Evolutionary conservation across 2,797 vertebrate species (phyloP).

Genomic region (Rhinatrema bivittatum): DNA sequence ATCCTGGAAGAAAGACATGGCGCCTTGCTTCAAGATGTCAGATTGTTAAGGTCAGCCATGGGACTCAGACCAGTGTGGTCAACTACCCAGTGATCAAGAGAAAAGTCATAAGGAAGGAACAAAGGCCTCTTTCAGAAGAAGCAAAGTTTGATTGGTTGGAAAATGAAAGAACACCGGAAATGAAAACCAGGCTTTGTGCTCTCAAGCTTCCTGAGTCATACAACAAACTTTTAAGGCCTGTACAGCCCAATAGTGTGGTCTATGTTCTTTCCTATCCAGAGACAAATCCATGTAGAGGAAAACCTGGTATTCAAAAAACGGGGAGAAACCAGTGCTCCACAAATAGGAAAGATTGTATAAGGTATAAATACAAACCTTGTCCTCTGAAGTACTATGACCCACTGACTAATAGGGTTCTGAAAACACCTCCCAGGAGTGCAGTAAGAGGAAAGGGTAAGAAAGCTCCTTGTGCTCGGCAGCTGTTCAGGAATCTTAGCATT

Average conservation of each 20-base stretch:
- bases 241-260: constrained; percentile 71
- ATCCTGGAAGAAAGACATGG: constrained; percentile 43
- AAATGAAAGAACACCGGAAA: constrained; percentile 57
- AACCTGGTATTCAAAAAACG: constrained; percentile 33
- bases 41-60: constrained; percentile 77
- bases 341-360: constrained; percentile 50
- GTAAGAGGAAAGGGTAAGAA: constrained; percentile 37
- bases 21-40: constrained; percentile 67
- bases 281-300: constrained; percentile 40
- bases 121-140: constrained; percentile 21
- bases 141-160: constrained; percentile 23
- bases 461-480: constrained; percentile 54
- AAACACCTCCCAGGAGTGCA: constrained; percentile 50
- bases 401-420: constrained; percentile 65
- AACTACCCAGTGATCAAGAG: constrained; percentile 60
- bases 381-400: constrained; percentile 72
- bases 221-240: constrained; percentile 64
- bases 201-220: constrained; percentile 66
- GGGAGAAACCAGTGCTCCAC: constrained; percentile 47
- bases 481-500: constrained; percentile 68
- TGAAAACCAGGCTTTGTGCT: constrained; percentile 50
- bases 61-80: constrained; percentile 68
- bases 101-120: constrained; percentile 35
- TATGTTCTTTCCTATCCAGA: constrained; percentile 75
- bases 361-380: constrained; percentile 72